Evolutionary conservation across 2,113 vertebrate species (phyloP).

Genomic region (Hemibagrus wyckioides): DNA sequence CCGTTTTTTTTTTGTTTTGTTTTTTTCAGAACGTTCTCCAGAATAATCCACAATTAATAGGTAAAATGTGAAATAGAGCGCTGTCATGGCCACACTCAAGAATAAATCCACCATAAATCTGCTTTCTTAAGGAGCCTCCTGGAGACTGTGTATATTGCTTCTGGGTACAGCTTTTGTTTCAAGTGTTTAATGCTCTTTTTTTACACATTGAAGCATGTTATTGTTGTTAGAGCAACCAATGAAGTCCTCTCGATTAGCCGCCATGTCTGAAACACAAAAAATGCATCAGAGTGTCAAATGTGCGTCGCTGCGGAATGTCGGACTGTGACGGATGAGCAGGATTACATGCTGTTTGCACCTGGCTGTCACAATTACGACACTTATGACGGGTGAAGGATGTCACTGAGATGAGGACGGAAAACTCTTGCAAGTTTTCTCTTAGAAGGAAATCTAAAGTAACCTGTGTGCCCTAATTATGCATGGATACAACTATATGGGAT

Average conservation of each 20-base stretch:
- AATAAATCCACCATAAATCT: background rate
- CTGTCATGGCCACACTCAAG: background rate
- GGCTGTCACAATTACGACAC: slow-evolving; percentile 54
- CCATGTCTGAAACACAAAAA: background rate
- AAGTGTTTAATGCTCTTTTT: background rate
- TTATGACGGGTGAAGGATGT: slow-evolving; percentile 51
- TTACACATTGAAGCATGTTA: no score
- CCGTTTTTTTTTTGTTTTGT: background rate
- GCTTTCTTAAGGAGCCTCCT: background rate
- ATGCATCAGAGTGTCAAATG: slow-evolving; percentile 41
- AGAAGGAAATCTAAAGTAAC: background rate
- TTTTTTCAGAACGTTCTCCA: background rate
- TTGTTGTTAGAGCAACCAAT: background rate
- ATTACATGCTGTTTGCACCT: slow-evolving; percentile 61
- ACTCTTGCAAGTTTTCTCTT: background rate
- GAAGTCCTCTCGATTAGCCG: background rate
- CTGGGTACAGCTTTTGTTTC: background rate
- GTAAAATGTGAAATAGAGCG: background rate
- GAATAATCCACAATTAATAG: background rate
- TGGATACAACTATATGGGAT: background rate
- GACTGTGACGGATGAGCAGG: slow-evolving; percentile 49
- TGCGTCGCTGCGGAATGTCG: slow-evolving; percentile 15
- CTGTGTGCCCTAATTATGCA: background rate
- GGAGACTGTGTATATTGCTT: background rate
- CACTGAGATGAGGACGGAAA: slow-evolving; percentile 27